phyloP scores from a whole-genome alignment of 2,797 vertebrate genomes.

The Catharus ustulatus region DNA sequence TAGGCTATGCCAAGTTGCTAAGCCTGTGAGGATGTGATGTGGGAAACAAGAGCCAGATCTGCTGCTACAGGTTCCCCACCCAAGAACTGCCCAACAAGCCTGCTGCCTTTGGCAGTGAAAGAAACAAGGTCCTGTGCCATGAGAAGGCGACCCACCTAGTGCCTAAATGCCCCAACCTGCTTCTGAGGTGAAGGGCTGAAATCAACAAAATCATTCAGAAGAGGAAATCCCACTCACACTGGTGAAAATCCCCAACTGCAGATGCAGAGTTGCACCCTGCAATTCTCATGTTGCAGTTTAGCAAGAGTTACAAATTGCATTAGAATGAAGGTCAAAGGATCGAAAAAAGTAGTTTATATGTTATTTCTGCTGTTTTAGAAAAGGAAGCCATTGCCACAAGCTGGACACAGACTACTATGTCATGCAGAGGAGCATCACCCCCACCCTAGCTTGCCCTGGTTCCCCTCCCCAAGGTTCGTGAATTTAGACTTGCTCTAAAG shows the following conservation, averaged over 20 bases:
- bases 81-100: background rate
- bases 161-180: background rate
- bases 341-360: background rate
- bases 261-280: accelerated
- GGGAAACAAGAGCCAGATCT: background rate
- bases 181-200: background rate
- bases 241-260: background rate
- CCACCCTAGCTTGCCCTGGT: background rate
- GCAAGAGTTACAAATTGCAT: background rate
- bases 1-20: background rate
- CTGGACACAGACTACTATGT: background rate
- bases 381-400: background rate
- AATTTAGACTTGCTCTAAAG: background rate
- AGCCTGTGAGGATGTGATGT: background rate
- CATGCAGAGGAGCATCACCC: background rate
- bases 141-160: background rate
- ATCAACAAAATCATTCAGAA: background rate
- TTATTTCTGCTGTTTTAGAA: background rate
- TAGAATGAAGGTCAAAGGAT: background rate
- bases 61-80: background rate
- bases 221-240: accelerated
- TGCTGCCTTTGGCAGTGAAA: background rate
- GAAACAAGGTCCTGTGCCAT: background rate
- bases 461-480: background rate
- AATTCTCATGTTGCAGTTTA: background rate